These are phyloP conservation scores for Tetanocera ferruginea DNA, from an alignment of 2,888 invertebrate genomes.

Conservation along the genomic window DNA sequence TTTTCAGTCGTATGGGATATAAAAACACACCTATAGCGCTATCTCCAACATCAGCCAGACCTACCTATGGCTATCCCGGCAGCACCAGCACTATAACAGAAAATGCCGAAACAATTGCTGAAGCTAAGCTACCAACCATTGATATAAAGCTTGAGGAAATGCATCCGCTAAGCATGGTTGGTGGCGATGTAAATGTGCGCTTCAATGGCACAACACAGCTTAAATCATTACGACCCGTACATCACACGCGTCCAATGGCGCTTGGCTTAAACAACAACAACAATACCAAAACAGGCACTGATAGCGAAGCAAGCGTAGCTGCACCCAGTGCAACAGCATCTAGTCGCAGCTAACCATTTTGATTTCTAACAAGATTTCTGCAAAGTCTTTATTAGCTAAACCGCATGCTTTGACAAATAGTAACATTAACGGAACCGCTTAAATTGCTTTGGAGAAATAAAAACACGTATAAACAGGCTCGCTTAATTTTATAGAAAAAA, in stretches of 20 bases:
- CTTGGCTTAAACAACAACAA: background rate
- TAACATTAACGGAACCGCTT: background rate
- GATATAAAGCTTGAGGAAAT: constrained; percentile 60
- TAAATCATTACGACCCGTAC: constrained; percentile 77
- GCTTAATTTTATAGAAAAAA: background rate
- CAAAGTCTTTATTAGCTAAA: constrained; percentile 57
- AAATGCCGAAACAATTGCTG: constrained; percentile 35
- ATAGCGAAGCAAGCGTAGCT: constrained; percentile 37
- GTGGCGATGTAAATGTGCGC: constrained; percentile 80
- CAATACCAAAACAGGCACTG: background rate
- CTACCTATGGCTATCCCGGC: background rate
- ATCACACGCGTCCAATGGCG: constrained; percentile 60
- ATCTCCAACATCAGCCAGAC: constrained; percentile 55
- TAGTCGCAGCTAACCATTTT: constrained; percentile 68
- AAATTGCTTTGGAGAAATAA: background rate
- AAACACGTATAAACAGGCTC: constrained; percentile 2
- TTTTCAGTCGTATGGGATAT: constrained; percentile 66
- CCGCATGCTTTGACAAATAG: background rate
- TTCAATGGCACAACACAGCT: constrained; percentile 86
- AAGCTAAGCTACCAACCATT: constrained; percentile 21
- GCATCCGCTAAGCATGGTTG: constrained; percentile 82
- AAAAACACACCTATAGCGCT: constrained; percentile 61
- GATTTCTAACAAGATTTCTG: constrained; percentile 66
- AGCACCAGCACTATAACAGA: constrained; percentile 23
- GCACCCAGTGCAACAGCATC: background rate